Percentiles rank a stretch among this genome's conserved stretches.
Conservation (phyloP, 2,888 invertebrate genomes). For the Dusona sp. region DNA sequence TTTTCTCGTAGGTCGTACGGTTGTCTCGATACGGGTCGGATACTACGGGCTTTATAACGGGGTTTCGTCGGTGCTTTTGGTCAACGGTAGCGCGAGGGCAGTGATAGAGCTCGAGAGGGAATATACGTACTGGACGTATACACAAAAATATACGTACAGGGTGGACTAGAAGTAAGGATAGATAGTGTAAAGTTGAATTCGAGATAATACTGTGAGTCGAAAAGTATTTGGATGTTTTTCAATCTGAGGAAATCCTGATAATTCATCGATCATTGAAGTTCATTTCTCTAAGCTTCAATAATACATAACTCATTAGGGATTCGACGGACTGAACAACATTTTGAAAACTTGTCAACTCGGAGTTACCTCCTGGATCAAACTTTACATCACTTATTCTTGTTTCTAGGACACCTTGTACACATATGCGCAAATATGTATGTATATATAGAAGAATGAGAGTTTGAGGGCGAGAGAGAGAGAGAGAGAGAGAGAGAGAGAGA, state of each 20-base stretch:
- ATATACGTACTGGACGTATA: conserved; percentile 2
- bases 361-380: not conserved
- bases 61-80: conserved; percentile 50
- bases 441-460: not conserved
- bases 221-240: not conserved
- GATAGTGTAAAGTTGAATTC: not conserved
- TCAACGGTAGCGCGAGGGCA: conserved; percentile 26
- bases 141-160: conserved; percentile 4
- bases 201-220: not conserved
- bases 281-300: not conserved
- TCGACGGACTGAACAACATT: not conserved
- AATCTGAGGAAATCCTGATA: not conserved
- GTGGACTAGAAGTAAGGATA: not conserved
- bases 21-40: conserved; percentile 70
- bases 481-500: conserved; percentile 25
- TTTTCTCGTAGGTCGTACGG: conserved; percentile 68
- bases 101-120: conserved; percentile 40
- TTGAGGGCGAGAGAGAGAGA: not conserved
- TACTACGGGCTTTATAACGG: conserved; percentile 65
- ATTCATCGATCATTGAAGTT: not conserved
- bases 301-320: not conserved
- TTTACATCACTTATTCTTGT: not conserved
- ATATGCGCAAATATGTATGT: not conserved
- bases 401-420: not conserved
- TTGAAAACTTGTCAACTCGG: not conserved